These are phyloP conservation scores for Hirtodrosophila duncani DNA, from an alignment of 2,888 invertebrate genomes.

Conservation along the genomic window DNA sequence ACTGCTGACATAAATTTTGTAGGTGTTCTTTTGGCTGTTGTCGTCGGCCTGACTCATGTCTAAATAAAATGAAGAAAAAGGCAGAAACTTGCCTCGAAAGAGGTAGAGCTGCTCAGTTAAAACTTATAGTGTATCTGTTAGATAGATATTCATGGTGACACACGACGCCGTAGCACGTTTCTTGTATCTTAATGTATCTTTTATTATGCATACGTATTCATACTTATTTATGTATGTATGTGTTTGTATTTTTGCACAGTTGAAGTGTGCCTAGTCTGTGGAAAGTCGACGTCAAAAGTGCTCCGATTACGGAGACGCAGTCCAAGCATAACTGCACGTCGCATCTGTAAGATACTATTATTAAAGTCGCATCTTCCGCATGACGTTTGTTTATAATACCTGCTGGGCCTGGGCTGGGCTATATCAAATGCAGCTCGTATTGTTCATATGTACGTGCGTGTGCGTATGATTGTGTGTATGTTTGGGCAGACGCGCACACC, in stretches of 20 bases:
- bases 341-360: slow-evolving; percentile 33
- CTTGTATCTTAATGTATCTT: slow-evolving; percentile 45
- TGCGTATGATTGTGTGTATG: too few relatives aligned
- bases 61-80: slow-evolving; percentile 24
- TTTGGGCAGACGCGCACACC: too few relatives aligned
- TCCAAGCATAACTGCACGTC: slow-evolving; percentile 68
- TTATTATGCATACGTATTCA: slow-evolving; percentile 30
- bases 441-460: too few relatives aligned
- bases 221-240: slow-evolving; percentile 12
- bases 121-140: slow-evolving; percentile 42
- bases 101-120: slow-evolving; percentile 18
- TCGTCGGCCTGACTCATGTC: slow-evolving; percentile 54
- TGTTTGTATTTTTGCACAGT: slow-evolving; percentile 55
- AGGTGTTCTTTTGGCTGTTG: slow-evolving; percentile 32
- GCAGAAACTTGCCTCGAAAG: slow-evolving; percentile 8
- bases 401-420: slow-evolving; percentile 1
- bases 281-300: slow-evolving; percentile 58
- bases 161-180: slow-evolving; percentile 58
- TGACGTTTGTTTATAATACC: slow-evolving; percentile 46
- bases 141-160: slow-evolving; percentile 58
- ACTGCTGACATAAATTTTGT: slow-evolving; percentile 73
- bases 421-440: not conserved
- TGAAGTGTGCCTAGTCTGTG: slow-evolving; percentile 70
- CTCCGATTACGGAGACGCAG: slow-evolving; percentile 49
- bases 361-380: slow-evolving; percentile 48